These are phyloP conservation scores for Xanthostigma xanthostigma DNA, from an alignment of 2,888 invertebrate species.

Conservation along the genomic window DNA sequence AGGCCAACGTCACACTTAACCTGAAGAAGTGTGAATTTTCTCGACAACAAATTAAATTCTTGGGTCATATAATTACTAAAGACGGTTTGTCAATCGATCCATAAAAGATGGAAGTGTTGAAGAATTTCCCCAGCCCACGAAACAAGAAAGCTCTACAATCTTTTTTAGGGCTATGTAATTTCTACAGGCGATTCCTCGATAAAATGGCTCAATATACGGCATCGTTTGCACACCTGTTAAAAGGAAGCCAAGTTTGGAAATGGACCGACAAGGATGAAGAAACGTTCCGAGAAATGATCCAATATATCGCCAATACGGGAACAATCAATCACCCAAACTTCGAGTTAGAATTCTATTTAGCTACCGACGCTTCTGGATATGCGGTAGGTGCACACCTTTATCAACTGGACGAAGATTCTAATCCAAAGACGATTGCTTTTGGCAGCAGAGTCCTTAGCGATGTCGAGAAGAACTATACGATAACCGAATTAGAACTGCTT, in stretches of 20 bases:
- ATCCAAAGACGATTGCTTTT: too few relatives aligned
- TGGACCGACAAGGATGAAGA: background rate
- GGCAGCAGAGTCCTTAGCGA: too few relatives aligned
- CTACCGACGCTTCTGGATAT: too few relatives aligned
- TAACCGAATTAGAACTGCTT: too few relatives aligned
- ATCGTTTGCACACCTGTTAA: background rate
- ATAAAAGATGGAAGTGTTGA: background rate
- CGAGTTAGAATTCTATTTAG: too few relatives aligned
- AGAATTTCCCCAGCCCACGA: slow-evolving; percentile 5
- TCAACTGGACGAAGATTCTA: too few relatives aligned
- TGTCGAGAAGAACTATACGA: too few relatives aligned
- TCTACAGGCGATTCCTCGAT: slow-evolving; percentile 3
- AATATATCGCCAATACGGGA: background rate
- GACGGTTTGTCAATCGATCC: background rate
- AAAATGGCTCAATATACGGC: background rate
- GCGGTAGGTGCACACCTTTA: too few relatives aligned
- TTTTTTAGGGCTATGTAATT: slow-evolving; percentile 8
- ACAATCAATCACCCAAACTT: background rate
- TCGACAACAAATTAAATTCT: background rate
- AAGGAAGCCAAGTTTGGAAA: background rate
- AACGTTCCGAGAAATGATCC: background rate
- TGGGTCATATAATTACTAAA: background rate
- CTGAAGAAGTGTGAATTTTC: background rate
- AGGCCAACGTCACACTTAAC: background rate
- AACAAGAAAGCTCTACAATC: slow-evolving; percentile 4